Base-by-base conservation (phyloP, 2,113 vertebrate genomes). In the Antennarius striatus region DNA sequence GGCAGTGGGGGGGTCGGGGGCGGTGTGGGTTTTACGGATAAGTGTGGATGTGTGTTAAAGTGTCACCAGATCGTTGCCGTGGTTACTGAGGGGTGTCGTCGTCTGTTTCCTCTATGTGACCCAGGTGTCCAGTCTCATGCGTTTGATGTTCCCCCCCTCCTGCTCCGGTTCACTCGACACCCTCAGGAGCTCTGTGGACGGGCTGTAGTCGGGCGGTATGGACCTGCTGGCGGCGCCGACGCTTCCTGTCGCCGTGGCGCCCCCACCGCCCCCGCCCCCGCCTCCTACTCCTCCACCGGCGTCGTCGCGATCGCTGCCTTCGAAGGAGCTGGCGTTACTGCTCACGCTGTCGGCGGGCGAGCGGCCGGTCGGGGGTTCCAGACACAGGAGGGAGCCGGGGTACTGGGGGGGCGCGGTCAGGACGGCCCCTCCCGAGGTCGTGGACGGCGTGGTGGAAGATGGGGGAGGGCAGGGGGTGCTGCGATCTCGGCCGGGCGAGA, bases 51-150 rank as follows among this genome's bases (percentile, higher is more conserved):
- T 77, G 70, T 80, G 71, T 75, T 59, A 58, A 64, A 63, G 79
- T 75, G 71, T 86, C 80, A 71, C 72, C 82, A 58, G 57, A 81
- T 65, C 81, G 66, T 75, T 53, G 10, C 61, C 62, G 62, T 46
- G 57, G 43, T 30, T 53, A 54, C 59, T 16, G 52, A 49, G 53
- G 56, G 40, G 39, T 0, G 32, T 5, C 32, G 32, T 1, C 0
- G 11, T 36, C 1, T 16, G 32, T 36, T 36, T 43, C 29, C 60
- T 89, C 91, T 95, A 98, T 94, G 96, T 96, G 81, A 96, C 96
- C 96, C 97, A 98, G 86, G 95, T 78, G 80, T 98, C 96, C 79
- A 98, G 86, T 79, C 96, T 94, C 95, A 98, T 94, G 89, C 96
- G 95, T 84, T 99, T 99, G 71, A 95, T 92, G 6, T 93, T 93